Base-by-base conservation (phyloP, 2,113 vertebrate genomes). In the Otolemur garnettii region DNA sequence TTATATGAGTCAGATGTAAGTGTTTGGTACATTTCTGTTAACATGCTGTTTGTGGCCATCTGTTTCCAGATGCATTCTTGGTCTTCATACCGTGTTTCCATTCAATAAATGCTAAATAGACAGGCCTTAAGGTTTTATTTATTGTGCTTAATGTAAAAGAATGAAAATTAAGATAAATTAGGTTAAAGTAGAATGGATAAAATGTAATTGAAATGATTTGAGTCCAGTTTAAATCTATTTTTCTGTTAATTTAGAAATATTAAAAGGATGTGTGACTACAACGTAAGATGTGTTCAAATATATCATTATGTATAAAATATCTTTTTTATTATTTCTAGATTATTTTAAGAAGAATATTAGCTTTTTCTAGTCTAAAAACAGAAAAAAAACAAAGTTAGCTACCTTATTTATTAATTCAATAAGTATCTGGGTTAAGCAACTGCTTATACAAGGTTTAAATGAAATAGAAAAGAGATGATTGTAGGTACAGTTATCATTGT, bases 41-140 rank as follows among this genome's bases (percentile, higher is more conserved):
- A 38, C 19, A 33, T 33, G 79, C 81, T 68, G 0, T 89, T 2
- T 83, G 1, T 95, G 87, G 83, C 80, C n/a, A 42, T 45, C 59
- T 64, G 35, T 86, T 93, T 96, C 59, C 55, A 50, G 66, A 59
- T 78, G 82, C 38, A 62, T 91, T 69, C 24, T 71, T 94, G 74
- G 42, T 60, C 72, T 91, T 94, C 38, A 26, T 62, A 71, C 15
- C 66, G 68, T 86, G 53, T 66, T 68, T 33, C 79, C 57, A 60
- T 89, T 95, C 69, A 91, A 66, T 86, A 89, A 96, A 93, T 95
- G 59, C 84, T 71, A 93, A 96, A 75, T 93, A 66, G 81, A 59
- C 88, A 77, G 26, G 42, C 24, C 95, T 95, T 95, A 92, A 96
- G 91, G 59, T 95, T 96, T 91, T 91, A 82, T 95, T 92, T 90